Evolutionary conservation across 1,140 invertebrate genomes (phyloP), one percentile per base, ranked within the genome.

Genomic region (Wiebesia pumilae): DNA sequence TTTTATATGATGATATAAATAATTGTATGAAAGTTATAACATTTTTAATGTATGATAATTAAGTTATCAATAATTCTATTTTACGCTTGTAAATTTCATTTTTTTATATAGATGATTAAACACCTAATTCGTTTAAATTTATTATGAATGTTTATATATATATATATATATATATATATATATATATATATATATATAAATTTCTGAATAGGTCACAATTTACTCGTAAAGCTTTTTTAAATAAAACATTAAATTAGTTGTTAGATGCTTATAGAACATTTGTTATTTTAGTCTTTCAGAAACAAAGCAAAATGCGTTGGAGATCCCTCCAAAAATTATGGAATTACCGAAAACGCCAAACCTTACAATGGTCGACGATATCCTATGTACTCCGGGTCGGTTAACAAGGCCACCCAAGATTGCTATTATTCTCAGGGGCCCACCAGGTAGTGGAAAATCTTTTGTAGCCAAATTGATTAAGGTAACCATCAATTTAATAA

Each of bases 361-460:
- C n/a, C 92, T 94, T 62, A 94, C 94, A 10, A 94, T 96, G 91
- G 96, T 99, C 85, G 97, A 98, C 91, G 98, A 99, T 91, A 90
- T 99, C 38, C 92, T 99, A 85, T 95, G 94, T 88, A 91, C 93
- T 77, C 97, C 97, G 75, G 97, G 96, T 75, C 95, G 97, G 88
- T 95, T 95, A 88, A 96, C 95, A 88, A 94, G 98, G 90, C 97
- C 98, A 75, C 94, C 95, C 38, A 96, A 97, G 91, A 97, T 99
- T 88, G 97, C 97, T 38, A 97, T 99, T 81, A 97, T 99, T 89
- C 92, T 99, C 24, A 94, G 98, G 92, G 98, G 98, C 86, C 96
- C 97, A 79, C 98, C 98, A 30, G 98, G 98, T 3, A 97, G 97
- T 93, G 98, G 98, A 73, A 98, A 98, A 94, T 97, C 97, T 47